phyloP scores from a whole-genome alignment of 2,797 vertebrate species.

The Acrocephalus scirpaceus region DNA sequence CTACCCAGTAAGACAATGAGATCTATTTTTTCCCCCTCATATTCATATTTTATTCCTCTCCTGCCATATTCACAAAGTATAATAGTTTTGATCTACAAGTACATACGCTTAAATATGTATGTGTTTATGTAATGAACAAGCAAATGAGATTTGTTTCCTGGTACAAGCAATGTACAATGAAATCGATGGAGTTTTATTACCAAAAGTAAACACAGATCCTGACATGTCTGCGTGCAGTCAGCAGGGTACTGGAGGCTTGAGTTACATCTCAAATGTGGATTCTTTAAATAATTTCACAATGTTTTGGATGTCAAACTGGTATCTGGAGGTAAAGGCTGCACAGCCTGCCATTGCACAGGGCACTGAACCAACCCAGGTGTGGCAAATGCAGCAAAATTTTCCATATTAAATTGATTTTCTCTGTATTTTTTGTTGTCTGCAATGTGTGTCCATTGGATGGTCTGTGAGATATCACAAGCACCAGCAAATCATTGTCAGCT shows the following conservation, averaged over 20 bases:
- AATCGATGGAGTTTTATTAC: not conserved
- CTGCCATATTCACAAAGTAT: not conserved
- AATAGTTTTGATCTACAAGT: not conserved
- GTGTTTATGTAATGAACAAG: not conserved
- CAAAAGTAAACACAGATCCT: not conserved
- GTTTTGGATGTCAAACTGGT: not conserved
- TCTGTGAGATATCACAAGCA: fast-evolving
- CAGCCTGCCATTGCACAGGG: not conserved
- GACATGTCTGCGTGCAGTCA: not conserved
- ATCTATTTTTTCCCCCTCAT: not conserved
- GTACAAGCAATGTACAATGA: not conserved
- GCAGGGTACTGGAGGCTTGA: not conserved
- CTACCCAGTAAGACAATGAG: not conserved
- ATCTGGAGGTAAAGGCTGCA: not conserved
- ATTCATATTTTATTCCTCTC: not conserved
- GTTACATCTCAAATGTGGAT: not conserved
- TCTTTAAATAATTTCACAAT: not conserved
- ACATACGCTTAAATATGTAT: not conserved
- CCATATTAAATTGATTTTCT: not conserved
- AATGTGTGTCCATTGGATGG: not conserved
- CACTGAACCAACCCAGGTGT: not conserved
- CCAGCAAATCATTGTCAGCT: not conserved
- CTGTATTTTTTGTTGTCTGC: not conserved
- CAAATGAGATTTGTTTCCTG: not conserved
- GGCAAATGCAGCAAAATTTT: not conserved